Base-by-base conservation (phyloP, 2,797 vertebrate species). In the Aphelocoma californica region DNA sequence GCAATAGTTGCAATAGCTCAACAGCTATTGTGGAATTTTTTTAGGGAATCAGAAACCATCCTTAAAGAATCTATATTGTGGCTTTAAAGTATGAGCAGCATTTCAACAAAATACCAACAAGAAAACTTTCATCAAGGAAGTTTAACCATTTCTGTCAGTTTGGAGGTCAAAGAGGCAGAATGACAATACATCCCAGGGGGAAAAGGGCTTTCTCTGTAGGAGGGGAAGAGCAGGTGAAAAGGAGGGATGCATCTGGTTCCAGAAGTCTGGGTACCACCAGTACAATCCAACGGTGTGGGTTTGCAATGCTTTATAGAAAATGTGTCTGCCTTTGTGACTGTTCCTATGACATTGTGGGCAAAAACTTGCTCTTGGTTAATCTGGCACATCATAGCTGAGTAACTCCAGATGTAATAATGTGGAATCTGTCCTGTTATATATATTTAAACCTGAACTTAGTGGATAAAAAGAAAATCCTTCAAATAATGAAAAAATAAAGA, bases 11-110 rank as follows among this genome's bases (percentile, higher is more conserved):
- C 85, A 92, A 92, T 61, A 73, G 57, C 56, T 96, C 66, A 88
- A 81, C 82, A 86, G 93, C 84, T 88, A 84, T 88, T 97, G 81
- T 90, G 40, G 23, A 88, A 81, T 87, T 79, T 83, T 78, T 96
- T 90, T 28, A 86, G 61, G 56, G 72, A 86, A 95, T 21, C 34
- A 83, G 51, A 95, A 95, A 62, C 60, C 65, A 62, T 80, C 81
- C 70, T 79, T 93, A 74, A 81, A 93, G 88, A 90, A 92, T 91
- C 81, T 88, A 50, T 88, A 92, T 7, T 32, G 66, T 69, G 58
- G 50, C 80, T 92, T 81, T 82, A 89, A 89, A 78, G 36, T 38
- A 42, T 0, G 8, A 78, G 54, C 67, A 90, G 51, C 48, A 84
- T 88, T 95, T 93, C 93, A 89, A 91, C 44, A 81, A 88, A 92